Evolutionary conservation across 2,888 invertebrate genomes (phyloP), one percentile per base, ranked within the genome.

Genomic region (Philereme transversata): DNA sequence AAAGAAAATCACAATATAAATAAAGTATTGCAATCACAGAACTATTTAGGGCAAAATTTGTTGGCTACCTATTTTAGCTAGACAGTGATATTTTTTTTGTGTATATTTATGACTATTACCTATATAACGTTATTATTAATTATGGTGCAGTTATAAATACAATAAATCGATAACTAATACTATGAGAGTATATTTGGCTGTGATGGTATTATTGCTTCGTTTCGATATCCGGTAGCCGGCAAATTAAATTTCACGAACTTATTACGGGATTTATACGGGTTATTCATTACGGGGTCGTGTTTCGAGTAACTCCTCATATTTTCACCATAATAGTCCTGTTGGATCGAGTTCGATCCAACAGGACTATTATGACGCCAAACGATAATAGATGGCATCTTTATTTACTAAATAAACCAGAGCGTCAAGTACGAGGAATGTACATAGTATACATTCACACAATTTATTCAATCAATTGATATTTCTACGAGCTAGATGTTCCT

Each of bases 51-150:
- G 57, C 44, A 57, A 53, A 58, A 65, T 60, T 63, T 57, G 48
- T 60, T 65, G 64, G 70, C 70, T 64, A 68, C 69, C 65, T 72
- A 69, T 62, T 66, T 63, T 61, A 67, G 69, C 68, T 57, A 47
- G 50, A 51, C 33, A 51, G 41, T 53, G 47, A 52, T 44, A 33
- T 41, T 47, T 44, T 45, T 11, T 22, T 22, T 22, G 22, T 34
- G 5, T 51, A 33, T 50, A 50, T 51, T 58, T n/a, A n/a, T n/a
- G 1, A 61, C 51, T 59, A 52, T 51, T 57, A 38, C 3, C 38
- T 38, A 5, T 38, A n/a, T 50, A 52, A 57, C 57, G 10, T 48
- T 47, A 47, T 44, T 53, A 59, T 58, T 41, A 44, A 53, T 53
- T 56, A 51, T 41, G 58, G 55, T 57, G 64, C 56, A 38, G 52